phyloP scores from a whole-genome alignment of 2,888 invertebrate species.

The Enchytraeus crypticus region DNA sequence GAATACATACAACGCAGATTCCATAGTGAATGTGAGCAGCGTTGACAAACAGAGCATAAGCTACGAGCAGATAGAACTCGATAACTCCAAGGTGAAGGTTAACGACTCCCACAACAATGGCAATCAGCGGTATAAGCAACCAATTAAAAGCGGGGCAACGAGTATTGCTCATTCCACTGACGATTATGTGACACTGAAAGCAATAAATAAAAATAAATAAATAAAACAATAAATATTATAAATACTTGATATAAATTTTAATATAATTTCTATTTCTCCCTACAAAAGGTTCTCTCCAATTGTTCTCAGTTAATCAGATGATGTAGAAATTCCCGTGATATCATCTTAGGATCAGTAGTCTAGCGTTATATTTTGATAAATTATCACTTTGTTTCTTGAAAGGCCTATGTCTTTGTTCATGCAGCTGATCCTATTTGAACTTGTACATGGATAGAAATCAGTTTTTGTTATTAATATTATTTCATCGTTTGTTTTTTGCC shows the following conservation, averaged over 20 bases:
- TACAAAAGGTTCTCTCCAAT: background rate
- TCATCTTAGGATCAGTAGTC: no score
- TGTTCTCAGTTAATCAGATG: background rate
- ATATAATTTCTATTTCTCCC: background rate
- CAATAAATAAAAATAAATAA: no score
- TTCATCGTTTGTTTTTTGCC: no score
- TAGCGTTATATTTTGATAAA: no score
- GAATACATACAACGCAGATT: constrained; percentile 65
- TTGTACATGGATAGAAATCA: no score
- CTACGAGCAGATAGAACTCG: constrained; percentile 65
- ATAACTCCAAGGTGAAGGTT: constrained; percentile 49
- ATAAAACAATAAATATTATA: no score
- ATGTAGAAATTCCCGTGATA: background rate
- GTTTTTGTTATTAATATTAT: no score
- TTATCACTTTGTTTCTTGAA: no score
- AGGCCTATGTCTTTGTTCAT: no score
- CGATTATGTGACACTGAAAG: constrained; percentile 82
- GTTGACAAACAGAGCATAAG: constrained; percentile 63
- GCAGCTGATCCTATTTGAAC: no score
- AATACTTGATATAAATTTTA: background rate
- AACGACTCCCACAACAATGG: constrained; percentile 33
- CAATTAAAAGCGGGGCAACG: constrained; percentile 75
- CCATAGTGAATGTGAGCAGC: constrained; percentile 84
- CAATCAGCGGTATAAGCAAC: constrained; percentile 50
- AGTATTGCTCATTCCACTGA: constrained; percentile 92